Conservation (phyloP, 2,888 invertebrate species). For the Erebia palarica region DNA sequence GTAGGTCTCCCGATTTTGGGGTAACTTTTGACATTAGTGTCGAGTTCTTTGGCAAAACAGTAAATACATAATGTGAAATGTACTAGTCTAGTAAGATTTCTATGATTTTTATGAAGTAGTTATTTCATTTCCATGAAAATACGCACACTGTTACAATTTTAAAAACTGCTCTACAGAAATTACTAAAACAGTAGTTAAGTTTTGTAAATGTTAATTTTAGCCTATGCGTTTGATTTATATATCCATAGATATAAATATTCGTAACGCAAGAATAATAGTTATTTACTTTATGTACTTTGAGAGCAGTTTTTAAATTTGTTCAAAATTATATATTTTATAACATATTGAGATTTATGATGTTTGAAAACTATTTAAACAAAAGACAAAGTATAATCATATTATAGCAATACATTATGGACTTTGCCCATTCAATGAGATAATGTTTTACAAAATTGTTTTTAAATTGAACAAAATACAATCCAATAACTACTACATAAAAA, state of each 20-base stretch:
- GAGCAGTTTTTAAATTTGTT: constrained; percentile 20
- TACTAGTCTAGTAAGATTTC: constrained; percentile 45
- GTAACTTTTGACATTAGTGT: constrained; percentile 41
- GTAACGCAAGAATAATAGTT: constrained; percentile 52
- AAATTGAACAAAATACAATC: background rate
- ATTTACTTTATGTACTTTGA: constrained; percentile 6
- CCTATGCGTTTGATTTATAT: constrained; percentile 70
- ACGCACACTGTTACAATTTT: constrained; percentile 28
- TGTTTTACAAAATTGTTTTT: background rate
- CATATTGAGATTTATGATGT: background rate
- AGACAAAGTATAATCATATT: background rate
- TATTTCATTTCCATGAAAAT: constrained; percentile 36
- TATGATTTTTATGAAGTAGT: constrained; percentile 47
- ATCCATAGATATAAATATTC: constrained; percentile 69
- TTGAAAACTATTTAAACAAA: background rate
- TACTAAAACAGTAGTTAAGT: background rate
- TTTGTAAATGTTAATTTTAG: constrained; percentile 25
- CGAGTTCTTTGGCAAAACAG: constrained; percentile 45
- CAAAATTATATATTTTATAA: background rate
- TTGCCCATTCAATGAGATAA: background rate
- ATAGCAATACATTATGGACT: no score
- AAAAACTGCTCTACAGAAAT: constrained; percentile 8
- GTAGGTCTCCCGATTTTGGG: constrained; percentile 42
- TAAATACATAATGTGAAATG: constrained; percentile 39
- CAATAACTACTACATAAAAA: constrained; percentile 30